Evolutionary conservation across 2,797 vertebrate species (phyloP), one percentile per base, ranked within the genome.

Genomic region (Acanthurus lineatus): DNA sequence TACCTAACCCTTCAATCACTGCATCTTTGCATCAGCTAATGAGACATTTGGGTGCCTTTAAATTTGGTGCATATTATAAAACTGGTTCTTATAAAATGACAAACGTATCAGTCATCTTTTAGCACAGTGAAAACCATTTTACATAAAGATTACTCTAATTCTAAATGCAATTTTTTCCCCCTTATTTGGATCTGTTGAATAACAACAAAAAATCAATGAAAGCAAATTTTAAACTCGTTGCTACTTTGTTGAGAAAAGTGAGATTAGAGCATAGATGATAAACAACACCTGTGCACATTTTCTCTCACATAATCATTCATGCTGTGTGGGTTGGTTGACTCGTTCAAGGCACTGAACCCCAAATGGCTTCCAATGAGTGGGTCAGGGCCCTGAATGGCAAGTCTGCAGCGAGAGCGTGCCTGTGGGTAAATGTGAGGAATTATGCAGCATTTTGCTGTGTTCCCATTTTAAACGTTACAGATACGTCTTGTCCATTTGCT

Each of bases 231-330:
- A 45, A 59, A 49, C 49, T 76, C 11, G 5, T 1, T 44, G 53
- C 35, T 65, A 53, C 66, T 42, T 54, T 64, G 66, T 52, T 44
- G 49, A 52, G 38, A 70, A 57, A 45, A 58, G 32, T 6, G 57
- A 66, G 38, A 45, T 64, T 32, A 56, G 42, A 60, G 42, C 32
- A 28, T 16, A 25, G 51, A 70, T 32, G 22, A 32, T 40, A 60
- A 48, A 58, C 40, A 68, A 49, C 22, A 1, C 28, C 40, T 42
- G 40, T 48, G 25, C 42, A 66, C 42, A 20, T 75, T 47, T 75
- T 44, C 70, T 40, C 19, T 61, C 32, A 52, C 17, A 42, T 60
- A 54, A 66, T 56, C 16, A 51, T 22, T 44, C 47, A 28, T 52
- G 65, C 42, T 40, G 11, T 61, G 20, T 47, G 0, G 22, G 32